These are phyloP conservation scores for Actinopyga echinites DNA, from an alignment of 53 echinoderm and acorn worm species.

Conservation along the genomic window DNA sequence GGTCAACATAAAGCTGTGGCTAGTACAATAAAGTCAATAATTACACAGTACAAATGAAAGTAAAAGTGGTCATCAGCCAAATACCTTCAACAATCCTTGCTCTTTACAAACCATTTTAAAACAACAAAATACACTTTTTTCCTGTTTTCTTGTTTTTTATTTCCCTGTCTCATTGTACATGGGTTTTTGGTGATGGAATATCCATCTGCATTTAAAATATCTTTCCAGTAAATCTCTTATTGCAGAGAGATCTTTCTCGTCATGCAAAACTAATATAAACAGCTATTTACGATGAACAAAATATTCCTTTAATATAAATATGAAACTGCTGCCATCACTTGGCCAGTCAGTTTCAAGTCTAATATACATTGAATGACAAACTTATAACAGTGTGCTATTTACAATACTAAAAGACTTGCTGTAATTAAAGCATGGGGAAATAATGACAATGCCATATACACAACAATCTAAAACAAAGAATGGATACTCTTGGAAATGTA, in stretches of 20 bases:
- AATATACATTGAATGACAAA: slow-evolving; percentile 25
- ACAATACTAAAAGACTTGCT: no score
- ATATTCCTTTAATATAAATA: slow-evolving; percentile 30
- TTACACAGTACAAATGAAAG: no score
- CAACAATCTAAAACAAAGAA: no score
- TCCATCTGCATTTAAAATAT: slow-evolving; percentile 10
- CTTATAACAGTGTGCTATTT: no score
- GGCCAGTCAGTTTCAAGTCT: slow-evolving; percentile 1
- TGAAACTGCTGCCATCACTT: slow-evolving; percentile 27
- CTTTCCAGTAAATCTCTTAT: slow-evolving; percentile 10
- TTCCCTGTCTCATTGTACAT: slow-evolving; percentile 19
- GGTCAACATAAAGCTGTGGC: no score
- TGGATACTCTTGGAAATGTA: no score
- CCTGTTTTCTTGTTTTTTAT: background rate
- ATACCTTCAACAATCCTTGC: no score
- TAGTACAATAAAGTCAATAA: no score
- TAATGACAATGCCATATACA: no score
- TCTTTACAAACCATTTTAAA: no score
- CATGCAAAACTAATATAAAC: slow-evolving; percentile 7
- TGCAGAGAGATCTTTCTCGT: slow-evolving; percentile 12
- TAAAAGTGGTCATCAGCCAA: no score
- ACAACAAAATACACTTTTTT: background rate
- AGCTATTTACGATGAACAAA: slow-evolving; percentile 25
- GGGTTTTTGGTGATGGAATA: background rate
- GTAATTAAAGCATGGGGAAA: no score